Base-by-base conservation (phyloP, 2,797 vertebrate genomes). In the Danio choprae region DNA sequence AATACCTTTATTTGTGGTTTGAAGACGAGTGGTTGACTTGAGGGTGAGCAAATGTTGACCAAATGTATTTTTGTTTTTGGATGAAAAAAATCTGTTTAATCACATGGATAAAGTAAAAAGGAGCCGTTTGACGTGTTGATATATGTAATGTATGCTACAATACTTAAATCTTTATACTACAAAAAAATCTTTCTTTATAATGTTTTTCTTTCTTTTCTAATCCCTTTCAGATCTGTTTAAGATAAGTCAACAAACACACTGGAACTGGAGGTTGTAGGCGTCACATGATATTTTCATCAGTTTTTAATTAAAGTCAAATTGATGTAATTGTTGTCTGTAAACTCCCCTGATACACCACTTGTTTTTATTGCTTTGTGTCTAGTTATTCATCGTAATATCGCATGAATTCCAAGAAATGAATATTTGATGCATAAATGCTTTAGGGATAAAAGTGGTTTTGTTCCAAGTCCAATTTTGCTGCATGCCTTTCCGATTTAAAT, bases 221-320 rank as follows among this genome's bases (percentile, higher is more conserved):
- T 7, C 40, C 3, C 29, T 18, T 69, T 65, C 18, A 50, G 15
- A n/a, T 55, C 11, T 55, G 36, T 41, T 43, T 16, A n/a, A 20
- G 11, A 36, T 1, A 56, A 41, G 55, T 43, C 50, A 71, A 76
- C 59, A 53, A 6, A 10, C 50, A 65, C 11, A 13, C 16, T 13
- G 58, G 2, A 62, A 55, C 6, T 4, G 10, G 40, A 44, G 38
- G 7, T 68, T 20, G 15, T 63, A 71, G 29, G 46, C 72, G 58
- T 62, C 18, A 15, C 38, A 74, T 81, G 36, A 74, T 51, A 81
- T 60, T 82, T 60, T 53, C 68, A 82, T 79, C 64, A 50, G 56
- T 74, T 79, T 78, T 68, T 78, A 82, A 78, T 82, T 79, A 74
- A 51, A 82, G 44, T 51, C 12, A 78, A 65, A 74, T 73, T 71